A percentile compares a stretch with the other conserved stretches of the same genome.
These are phyloP conservation scores for Rutpela maculata DNA, from an alignment of 2,888 invertebrate species.

Conservation along the genomic window DNA sequence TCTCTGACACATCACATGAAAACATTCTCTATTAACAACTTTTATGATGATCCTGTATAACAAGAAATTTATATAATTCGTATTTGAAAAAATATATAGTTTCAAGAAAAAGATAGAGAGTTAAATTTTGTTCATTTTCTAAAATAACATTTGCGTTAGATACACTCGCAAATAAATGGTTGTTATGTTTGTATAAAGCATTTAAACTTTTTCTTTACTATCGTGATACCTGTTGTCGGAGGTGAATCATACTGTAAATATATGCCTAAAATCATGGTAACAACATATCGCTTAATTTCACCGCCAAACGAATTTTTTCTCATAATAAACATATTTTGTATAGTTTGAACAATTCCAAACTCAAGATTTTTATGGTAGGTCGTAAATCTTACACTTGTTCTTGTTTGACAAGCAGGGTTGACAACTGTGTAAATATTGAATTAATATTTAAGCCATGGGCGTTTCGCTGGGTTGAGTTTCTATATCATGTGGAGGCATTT, in stretches of 20 bases:
- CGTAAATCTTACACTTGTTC: slow-evolving; percentile 48
- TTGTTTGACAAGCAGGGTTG: slow-evolving; percentile 62
- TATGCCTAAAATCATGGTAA: slow-evolving; percentile 5
- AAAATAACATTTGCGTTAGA: no score
- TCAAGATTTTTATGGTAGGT: slow-evolving; percentile 43
- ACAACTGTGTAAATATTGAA: slow-evolving; percentile 64
- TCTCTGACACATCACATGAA: no score
- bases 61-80: no score
- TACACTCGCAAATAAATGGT: no score
- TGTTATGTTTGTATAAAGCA: no score
- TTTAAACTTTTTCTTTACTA: not conserved
- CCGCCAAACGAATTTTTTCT: slow-evolving; percentile 29
- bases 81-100: no score
- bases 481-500: no score
- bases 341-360: slow-evolving; percentile 12
- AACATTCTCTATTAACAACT: no score
- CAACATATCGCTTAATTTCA: slow-evolving; percentile 15
- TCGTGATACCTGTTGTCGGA: not conserved
- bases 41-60: no score
- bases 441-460: slow-evolving; percentile 2
- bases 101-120: no score
- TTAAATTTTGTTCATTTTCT: no score
- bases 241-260: not conserved
- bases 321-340: not conserved
- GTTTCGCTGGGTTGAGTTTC: not conserved